Evolutionary conservation across 2,888 invertebrate genomes (phyloP).

Genomic region (Melipona beecheii): DNA sequence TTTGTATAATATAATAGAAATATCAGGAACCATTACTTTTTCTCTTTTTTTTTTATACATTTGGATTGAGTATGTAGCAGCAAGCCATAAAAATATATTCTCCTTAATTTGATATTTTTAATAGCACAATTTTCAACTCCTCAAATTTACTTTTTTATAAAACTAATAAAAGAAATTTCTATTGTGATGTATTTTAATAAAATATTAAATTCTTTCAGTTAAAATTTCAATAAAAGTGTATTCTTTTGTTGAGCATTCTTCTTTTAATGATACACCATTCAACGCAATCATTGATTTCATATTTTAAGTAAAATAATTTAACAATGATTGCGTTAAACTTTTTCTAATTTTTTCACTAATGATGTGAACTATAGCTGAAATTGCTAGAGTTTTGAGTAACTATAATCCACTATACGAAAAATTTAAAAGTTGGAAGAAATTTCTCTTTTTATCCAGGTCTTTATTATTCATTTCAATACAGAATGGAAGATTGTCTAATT

Average conservation of each 20-base stretch:
- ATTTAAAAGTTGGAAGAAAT: conserved; percentile 36
- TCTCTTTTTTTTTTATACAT: conserved; percentile 39
- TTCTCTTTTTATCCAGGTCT: conserved; percentile 25
- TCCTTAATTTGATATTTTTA: conserved; percentile 44
- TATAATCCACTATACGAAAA: conserved; percentile 14
- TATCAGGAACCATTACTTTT: conserved; percentile 53
- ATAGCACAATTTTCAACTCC: conserved; percentile 45
- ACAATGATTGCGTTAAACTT: conserved; percentile 39
- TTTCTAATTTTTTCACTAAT: conserved; percentile 18
- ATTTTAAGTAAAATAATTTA: conserved; percentile 47
- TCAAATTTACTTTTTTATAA: conserved; percentile 45
- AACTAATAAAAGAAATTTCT: conserved; percentile 41
- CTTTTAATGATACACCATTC: conserved; percentile 23
- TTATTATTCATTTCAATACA: conserved; percentile 12
- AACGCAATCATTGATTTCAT: conserved; percentile 38
- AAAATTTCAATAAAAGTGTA: conserved; percentile 49
- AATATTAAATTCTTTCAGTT: conserved; percentile 40
- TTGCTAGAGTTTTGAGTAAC: conserved; percentile 3
- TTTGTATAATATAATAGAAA: conserved; percentile 44
- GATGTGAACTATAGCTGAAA: conserved; percentile 9
- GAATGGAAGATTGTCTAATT: conserved; percentile 48
- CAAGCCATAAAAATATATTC: conserved; percentile 58
- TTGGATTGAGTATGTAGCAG: conserved; percentile 41
- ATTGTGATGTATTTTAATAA: conserved; percentile 35
- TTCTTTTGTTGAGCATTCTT: conserved; percentile 45